Base-by-base conservation (phyloP, 2,113 vertebrate genomes). In the Etheostoma cragini region DNA sequence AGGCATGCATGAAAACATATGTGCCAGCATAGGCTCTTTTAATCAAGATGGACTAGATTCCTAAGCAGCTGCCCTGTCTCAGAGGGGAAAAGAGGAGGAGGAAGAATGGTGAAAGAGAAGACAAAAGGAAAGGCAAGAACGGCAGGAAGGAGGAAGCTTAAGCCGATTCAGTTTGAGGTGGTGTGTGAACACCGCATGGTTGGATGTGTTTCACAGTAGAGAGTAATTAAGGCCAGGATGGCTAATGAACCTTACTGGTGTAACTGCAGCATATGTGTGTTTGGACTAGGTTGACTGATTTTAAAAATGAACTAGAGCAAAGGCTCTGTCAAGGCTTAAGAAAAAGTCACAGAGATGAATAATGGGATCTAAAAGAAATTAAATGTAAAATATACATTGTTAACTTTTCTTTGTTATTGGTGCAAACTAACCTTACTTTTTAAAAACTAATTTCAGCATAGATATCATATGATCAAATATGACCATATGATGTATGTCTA, bases 21-120 rank as follows among this genome's bases (percentile, higher is more conserved):
- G 90, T 83, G 84, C 84, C 76, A 72, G 85, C 82, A 64, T 65
- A 77, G 87, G 66, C 61, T 72, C 83, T 42, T 88, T 83, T 91
- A 92, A 92, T 90, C 87, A 92, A 88, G 91, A 89, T 80, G 84
- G 76, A 91, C 89, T 88, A 84, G 74, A 84, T 88, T 91, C 78
- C 62, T 81, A 67, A 89, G 83, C 90, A 93, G 89, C 88, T 92
- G 88, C 75, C 79, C 65, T 26, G 50, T 81, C 87, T 89, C 86
- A 49, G 61, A 63, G 84, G 75, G 86, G 47, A 8, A 22, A 76
- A 60, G 78, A 68, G 53, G n/a, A 52, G 68, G 75, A 67, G 67
- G 58, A 78, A 61, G 21, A 22, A 78, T 35, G 42, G 7, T 33
- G 82, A 64, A 19, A 45, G 47, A 52, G 74, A 58, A 62, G 60